Base-by-base conservation (phyloP, 35 echinoderm and acorn worm species). In the Holothuria glaberrima region DNA sequence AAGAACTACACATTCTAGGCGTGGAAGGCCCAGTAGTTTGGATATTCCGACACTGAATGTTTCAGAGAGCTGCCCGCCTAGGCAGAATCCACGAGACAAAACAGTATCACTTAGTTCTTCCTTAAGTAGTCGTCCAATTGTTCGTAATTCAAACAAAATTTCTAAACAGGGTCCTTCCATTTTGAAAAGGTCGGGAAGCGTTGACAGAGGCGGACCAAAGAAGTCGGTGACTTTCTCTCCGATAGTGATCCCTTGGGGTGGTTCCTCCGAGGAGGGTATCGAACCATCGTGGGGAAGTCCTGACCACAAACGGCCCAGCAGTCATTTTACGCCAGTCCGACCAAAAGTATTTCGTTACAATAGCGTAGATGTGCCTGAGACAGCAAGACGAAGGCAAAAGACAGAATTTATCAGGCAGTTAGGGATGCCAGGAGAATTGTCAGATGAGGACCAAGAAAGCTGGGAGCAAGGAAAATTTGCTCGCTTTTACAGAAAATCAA, bases 141-240 rank as follows among this genome's bases (percentile, higher is more conserved):
- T 25, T 59, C 61, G 22, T 46, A 20, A 20, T 30, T 6, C 19
- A n/a, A 87, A 32, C 65, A 87, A 69, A 35, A 36, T 19, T 63
- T 56, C 31, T 16, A 96, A 93, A 92, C 94, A 93, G 54, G 86
- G 56, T 67, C 61, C 85, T 61, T 96, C 94, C 28, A 96, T 96
- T 69, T 65, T 96, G 58, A 96, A 96, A 73, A 57, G 88, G 65
- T 88, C 80, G 59, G 82, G 71, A 19, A 96, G 94, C 67, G 87
- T 85, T 6, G 94, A 95, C 34, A 89, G 88, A 58, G 45, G 80
- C 26, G 88, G 91, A 66, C 86, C 86, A 61, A 96, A 96, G 72
- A 96, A 96, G 68, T 96, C 94, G 28, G 94, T 96, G 7, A 92
- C 94, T 82, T 96, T 96, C 80, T 96, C 94, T 31, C 94, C 94